Base-by-base conservation (phyloP, 2,888 invertebrate genomes). In the Agrypnus murinus region DNA sequence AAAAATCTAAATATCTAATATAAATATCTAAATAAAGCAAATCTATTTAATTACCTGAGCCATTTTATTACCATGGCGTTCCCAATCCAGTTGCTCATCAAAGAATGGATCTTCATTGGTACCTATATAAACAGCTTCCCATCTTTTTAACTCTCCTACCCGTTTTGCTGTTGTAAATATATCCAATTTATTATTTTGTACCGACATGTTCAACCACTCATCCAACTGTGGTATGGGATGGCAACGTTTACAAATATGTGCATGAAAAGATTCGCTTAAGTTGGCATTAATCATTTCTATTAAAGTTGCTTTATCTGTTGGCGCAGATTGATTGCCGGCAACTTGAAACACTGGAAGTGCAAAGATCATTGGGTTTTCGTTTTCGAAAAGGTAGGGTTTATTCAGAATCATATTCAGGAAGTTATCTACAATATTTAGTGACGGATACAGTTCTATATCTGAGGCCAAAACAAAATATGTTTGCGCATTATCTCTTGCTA, bases 251-350 rank as follows among this genome's bases (percentile, higher is more conserved):
- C 88, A 89, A 65, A 88, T 84, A 74, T 86, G 86, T 77, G 87
- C 86, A 78, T 88, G 88, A 78, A 88, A 88, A 19, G 86, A 86
- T n/a, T n/a, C n/a, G n/a, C n/a, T n/a, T n/a, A n/a, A n/a, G n/a
- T n/a, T n/a, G n/a, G n/a, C n/a, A n/a, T 74, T 71, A 60, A 83
- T 77, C 82, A 75, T 68, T 46, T 55, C 55, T 50, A 74, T 64
- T n/a, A 78, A 86, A 79, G 92, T 90, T n/a, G 89, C 89, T 85
- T 94, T 94, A 73, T 91, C 91, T 77, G 87, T 87, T 78, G 92
- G 93, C 81, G 92, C 89, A 86, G 87, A 82, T 38, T 76, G 86
- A n/a, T 86, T 87, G 83, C 36, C 85, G 82, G 60, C 83, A 80
- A 83, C 72, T 72, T 83, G 82, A 62, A 82, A 82, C 63, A 83